Conservation (phyloP, 2,113 vertebrate species). For the Chaetops frenatus region DNA sequence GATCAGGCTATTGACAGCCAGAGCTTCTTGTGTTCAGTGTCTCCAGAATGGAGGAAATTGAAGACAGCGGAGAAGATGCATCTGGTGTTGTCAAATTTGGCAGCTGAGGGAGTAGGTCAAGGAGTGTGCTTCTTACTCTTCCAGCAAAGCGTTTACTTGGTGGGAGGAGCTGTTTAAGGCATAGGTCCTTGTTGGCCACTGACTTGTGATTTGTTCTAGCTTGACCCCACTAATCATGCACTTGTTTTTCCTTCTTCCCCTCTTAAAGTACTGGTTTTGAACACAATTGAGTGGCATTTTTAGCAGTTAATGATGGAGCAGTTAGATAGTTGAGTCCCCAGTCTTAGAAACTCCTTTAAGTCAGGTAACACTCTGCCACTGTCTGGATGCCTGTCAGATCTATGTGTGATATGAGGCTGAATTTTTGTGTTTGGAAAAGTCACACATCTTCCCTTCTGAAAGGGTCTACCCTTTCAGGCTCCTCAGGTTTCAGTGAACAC, state of each 20-base stretch:
- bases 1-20: not conserved
- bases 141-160: not conserved
- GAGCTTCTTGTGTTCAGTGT: not conserved
- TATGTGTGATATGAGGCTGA: not conserved
- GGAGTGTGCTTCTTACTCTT: not conserved
- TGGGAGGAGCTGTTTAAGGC: not conserved
- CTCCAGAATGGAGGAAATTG: not conserved
- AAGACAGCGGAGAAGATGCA: not conserved
- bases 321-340: not conserved
- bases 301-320: not conserved
- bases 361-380: not conserved
- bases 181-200: not conserved
- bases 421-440: not conserved
- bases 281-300: not conserved
- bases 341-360: not conserved
- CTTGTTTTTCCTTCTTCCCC: not conserved
- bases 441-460: not conserved
- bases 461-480: not conserved
- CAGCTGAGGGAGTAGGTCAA: not conserved
- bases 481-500: not conserved
- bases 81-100: not conserved
- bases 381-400: not conserved
- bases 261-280: not conserved
- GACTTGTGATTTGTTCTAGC: not conserved
- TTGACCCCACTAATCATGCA: not conserved